Evolutionary conservation across 2,113 vertebrate species (phyloP), one percentile per base, ranked within the genome.

Genomic region (Oreocharis arfaki): DNA sequence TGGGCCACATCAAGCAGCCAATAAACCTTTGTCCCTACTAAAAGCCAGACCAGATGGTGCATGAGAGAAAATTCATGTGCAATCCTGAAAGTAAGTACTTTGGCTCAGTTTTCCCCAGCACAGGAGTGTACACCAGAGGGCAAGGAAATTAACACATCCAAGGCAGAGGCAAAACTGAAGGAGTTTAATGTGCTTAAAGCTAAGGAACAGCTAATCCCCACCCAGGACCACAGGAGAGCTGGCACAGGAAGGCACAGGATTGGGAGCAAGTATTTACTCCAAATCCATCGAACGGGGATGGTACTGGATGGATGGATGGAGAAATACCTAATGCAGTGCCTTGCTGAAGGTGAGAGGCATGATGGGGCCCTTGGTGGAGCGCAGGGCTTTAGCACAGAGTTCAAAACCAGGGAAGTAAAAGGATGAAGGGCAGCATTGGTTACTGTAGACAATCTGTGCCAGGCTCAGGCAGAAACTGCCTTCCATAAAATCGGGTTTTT

Each of bases 111-210:
- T 90, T 42, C 64, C 47, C 17, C 42, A 53, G 19, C 0, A 0
- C 59, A 57, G 59, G 47, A 60, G 27, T 33, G 59, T 33, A 81
- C 21, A 70, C 83, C 39, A 89, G 60, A 6, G 3, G 71, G 86
- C 83, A 93, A 89, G 52, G 27, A 92, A 97, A 96, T 89, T 60
- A 92, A 68, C 93, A 95, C 83, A 89, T 89, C 69, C 74, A 92
- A 94, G 69, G 81, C 77, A 91, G 84, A 95, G 61, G 81, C 95
- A 92, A 95, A 97, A 95, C 61, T 61, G 65, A 87, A 87, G 52
- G 73, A 81, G 35, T 97, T 97, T 97, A 97, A 97, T 97, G 64
- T 95, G 60, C 86, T 95, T 89, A 89, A 93, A 93, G 94, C 44
- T 67, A 84, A 39, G 41, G 89, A 95, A 93, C 86, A 80, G 89